Base-by-base conservation (phyloP, 2,113 vertebrate species). In the Leuciscus idus region DNA sequence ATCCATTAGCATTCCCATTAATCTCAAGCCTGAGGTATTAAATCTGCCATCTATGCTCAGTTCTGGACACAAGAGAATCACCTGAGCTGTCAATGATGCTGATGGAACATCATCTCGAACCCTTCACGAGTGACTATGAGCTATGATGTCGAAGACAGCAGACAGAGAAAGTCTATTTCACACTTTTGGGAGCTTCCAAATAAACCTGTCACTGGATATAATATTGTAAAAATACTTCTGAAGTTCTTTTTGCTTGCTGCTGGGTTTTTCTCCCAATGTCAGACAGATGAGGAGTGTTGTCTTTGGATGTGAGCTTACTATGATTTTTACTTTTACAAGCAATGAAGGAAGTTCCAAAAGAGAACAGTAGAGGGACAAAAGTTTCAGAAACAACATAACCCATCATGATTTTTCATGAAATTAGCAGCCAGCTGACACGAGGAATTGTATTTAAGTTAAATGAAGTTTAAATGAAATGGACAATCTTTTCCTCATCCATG, bases 131-230 rank as follows among this genome's bases (percentile, higher is more conserved):
- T 11, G 39, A 46, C 43, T 39, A n/a, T n/a, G 23, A 23, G 39
- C 39, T 4, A 39, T 48, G 72, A 48, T 13, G 21, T 48, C 39
- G 26, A 74, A 74, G 72, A 74, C 43, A 46, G n/a, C 5, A 26
- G 10, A 74, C 10, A 74, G 21, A 46, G 4, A 48, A 74, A 48
- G 12, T 12, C 39, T 23, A 26, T 74, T 48, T 74, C 43, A 74
- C 10, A 46, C 39, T 73, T 73, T 11, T 10, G 21, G 36, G 4
- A 23, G 36, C 68, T 23, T 74, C 36, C 11, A 46, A 74, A 74
- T n/a, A 74, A 74, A 74, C 39, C 39, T 74, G 72, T 74, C 39
- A 48, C 72, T 74, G 39, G 72, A n/a, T 48, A 15, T 46, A 74
- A 74, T 6, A 48, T 48, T n/a, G 39, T 26, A 46, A 73, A 72